Conservation (phyloP, 2,888 invertebrate genomes). For the Asteroscopus sphinx region DNA sequence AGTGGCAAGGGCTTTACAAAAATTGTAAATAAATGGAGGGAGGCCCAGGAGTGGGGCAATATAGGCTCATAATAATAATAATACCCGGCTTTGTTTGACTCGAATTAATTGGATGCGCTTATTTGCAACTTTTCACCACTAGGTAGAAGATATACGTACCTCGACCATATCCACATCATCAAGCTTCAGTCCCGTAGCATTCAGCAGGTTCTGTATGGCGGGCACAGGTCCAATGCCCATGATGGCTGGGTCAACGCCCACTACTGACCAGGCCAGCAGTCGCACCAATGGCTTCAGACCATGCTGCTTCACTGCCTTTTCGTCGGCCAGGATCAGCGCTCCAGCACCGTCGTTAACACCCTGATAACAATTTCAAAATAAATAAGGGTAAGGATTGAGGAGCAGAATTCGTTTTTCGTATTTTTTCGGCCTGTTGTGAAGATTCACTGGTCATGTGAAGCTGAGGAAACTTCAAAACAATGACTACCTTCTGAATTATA, state of each 20-base stretch:
- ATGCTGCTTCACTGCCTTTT: slow-evolving; percentile 93
- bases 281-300: slow-evolving; percentile 96
- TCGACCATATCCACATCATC: slow-evolving; percentile 97
- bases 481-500: too few relatives aligned
- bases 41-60: too few relatives aligned
- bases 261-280: slow-evolving; percentile 95
- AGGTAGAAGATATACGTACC: slow-evolving; percentile 80
- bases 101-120: too few relatives aligned
- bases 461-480: too few relatives aligned
- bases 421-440: too few relatives aligned
- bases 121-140: neutral
- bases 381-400: too few relatives aligned
- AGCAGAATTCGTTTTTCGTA: too few relatives aligned
- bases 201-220: slow-evolving; percentile 96
- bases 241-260: slow-evolving; percentile 98
- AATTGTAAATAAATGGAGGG: too few relatives aligned
- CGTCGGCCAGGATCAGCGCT: slow-evolving; percentile 96
- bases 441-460: too few relatives aligned
- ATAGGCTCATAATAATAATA: too few relatives aligned
- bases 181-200: slow-evolving; percentile 93
- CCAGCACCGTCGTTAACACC: slow-evolving; percentile 99
- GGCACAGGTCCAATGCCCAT: slow-evolving; percentile 99
- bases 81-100: too few relatives aligned
- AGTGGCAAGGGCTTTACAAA: too few relatives aligned
- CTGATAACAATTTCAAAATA: slow-evolving; percentile 76